These are phyloP conservation scores for Anagyrus pseudococci DNA, from an alignment of 2,888 invertebrate genomes.

Conservation along the genomic window DNA sequence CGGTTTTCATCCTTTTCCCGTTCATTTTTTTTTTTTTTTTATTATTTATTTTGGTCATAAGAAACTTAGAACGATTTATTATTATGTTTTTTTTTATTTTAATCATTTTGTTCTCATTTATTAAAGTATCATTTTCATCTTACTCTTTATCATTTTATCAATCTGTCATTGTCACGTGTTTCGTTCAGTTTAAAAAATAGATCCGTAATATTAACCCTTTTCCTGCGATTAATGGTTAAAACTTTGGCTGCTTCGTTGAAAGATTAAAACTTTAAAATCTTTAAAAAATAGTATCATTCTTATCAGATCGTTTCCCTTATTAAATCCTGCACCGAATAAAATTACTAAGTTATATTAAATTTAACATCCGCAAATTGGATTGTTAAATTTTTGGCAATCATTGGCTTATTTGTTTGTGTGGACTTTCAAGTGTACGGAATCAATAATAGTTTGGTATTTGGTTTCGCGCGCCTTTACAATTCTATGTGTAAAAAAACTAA, in stretches of 20 bases:
- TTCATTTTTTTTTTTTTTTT: constrained; percentile 42
- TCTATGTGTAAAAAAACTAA: no score
- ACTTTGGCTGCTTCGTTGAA: constrained; percentile 30
- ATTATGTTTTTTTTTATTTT: constrained; percentile 21
- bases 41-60: constrained; percentile 43
- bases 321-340: constrained; percentile 31
- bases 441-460: constrained; percentile 10
- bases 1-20: no score
- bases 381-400: constrained; percentile 25
- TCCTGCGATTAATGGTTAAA: constrained; percentile 27
- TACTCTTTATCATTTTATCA: constrained; percentile 18
- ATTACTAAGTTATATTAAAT: constrained; percentile 17
- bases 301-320: constrained; percentile 29
- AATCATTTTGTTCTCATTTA: constrained; percentile 6
- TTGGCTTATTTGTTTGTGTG: constrained; percentile 9
- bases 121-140: constrained; percentile 11
- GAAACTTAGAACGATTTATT: constrained; percentile 34
- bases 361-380: constrained; percentile 8
- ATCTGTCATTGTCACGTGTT: constrained; percentile 32
- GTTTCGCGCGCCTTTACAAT: no score
- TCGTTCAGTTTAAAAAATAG: constrained; percentile 38
- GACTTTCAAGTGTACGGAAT: constrained; percentile 17
- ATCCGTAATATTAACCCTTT: constrained; percentile 29
- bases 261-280: constrained; percentile 30
- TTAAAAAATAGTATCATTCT: constrained; percentile 33